Evolutionary conservation across 2,797 vertebrate genomes (phyloP), one percentile per base, ranked within the genome.

Genomic region (Eospalax fontanierii): DNA sequence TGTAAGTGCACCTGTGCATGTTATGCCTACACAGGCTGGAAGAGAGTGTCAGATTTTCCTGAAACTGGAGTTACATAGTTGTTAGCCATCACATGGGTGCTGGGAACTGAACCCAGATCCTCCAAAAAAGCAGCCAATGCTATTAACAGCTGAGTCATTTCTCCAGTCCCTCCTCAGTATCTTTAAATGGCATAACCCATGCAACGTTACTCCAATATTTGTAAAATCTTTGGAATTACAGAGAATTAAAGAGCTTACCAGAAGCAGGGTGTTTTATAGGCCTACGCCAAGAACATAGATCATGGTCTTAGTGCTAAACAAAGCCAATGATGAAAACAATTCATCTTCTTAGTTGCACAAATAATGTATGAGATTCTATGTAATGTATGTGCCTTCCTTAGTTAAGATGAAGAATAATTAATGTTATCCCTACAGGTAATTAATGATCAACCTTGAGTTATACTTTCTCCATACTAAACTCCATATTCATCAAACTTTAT

Each of bases 161-260:
- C 50, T 14, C 50, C 50, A 54, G 50, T 14, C 8, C 12, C 50
- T 82, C 73, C 24, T 89, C 43, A 81, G 14, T 28, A 93, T 26
- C 50, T 95, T 96, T 90, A 91, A 81, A 90, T 91, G 46, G 71
- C 46, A 91, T 1, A 90, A 26, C 43, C 65, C 22, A 83, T 85
- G 82, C 7, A 92, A 28, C 38, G 57, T 8, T 91, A 33, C 26
- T 84, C 71, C 3, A 91, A 19, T 78, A 66, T 65, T 83, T 94
- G 10, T 61, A 81, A 94, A 94, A 81, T 35, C 89, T 43, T 87
- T 43, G 21, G 18, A 95, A 80, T 87, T 4, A 81, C 11, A 30
- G 16, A 66, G 12, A 95, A 76, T 61, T 75, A 66, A 91, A 87
- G 68, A 78, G 38, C 26, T 94, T 93, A 84, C 87, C 73, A 85